These are phyloP conservation scores for Drepana arcuata DNA, from an alignment of 1,140 invertebrate species.

Conservation along the genomic window DNA sequence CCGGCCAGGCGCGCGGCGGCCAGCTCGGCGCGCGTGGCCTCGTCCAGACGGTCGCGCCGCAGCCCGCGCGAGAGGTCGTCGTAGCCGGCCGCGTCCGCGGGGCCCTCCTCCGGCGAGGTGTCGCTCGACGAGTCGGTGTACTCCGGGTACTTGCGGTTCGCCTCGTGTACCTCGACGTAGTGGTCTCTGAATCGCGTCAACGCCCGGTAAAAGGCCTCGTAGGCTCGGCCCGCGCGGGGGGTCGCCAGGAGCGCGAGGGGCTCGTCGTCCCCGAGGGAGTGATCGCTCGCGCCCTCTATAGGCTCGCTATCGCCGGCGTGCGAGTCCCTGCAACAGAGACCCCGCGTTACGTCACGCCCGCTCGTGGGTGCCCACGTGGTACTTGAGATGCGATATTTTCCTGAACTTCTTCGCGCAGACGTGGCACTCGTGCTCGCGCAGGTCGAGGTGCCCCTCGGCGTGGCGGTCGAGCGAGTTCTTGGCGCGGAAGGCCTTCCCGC, in stretches of 20 bases:
- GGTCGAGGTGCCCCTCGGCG: conserved; percentile 38
- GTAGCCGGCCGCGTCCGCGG: conserved; percentile 19
- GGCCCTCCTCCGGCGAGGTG: conserved; percentile 4
- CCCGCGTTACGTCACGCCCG: not conserved
- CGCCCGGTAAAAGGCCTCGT: not conserved
- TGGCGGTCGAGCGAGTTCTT: conserved; percentile 40
- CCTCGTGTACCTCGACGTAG: not conserved
- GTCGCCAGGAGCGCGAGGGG: not conserved
- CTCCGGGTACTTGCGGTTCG: conserved; percentile 17
- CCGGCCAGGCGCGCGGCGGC: conserved; percentile 25
- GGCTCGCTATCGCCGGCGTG: not conserved
- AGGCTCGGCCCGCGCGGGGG: not conserved
- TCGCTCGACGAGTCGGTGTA: conserved; percentile 23
- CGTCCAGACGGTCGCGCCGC: conserved; percentile 41
- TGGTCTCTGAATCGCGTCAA: not conserved
- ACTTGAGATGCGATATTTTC: conserved; percentile 39
- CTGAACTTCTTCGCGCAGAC: conserved; percentile 67
- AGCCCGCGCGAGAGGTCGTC: conserved; percentile 43
- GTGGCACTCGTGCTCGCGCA: conserved; percentile 65
- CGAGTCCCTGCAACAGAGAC: not conserved
- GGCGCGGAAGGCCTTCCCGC: conserved; percentile 53
- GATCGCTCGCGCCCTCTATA: no score
- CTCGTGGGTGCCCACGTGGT: conserved; percentile 39
- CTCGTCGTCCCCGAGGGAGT: no score
- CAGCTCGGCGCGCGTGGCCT: conserved; percentile 35